phyloP scores from a whole-genome alignment of 2,888 invertebrate species.

The Heliconius ismenius region DNA sequence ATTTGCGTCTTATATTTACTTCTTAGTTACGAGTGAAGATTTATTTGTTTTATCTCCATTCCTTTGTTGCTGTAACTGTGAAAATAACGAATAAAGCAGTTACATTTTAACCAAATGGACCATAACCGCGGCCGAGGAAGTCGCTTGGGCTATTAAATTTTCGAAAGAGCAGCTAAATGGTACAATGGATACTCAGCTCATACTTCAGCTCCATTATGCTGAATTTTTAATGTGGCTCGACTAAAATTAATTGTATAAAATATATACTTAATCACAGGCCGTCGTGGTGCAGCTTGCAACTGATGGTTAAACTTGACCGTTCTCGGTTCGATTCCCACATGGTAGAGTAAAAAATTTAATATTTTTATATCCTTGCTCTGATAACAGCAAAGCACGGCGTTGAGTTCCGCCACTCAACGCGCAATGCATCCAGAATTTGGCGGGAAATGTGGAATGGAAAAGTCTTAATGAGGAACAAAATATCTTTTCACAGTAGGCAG shows the following conservation, averaged over 20 bases:
- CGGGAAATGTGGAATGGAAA: no score
- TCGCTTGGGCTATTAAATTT: constrained; percentile 53
- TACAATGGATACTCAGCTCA: constrained; percentile 29
- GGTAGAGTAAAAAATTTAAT: no score
- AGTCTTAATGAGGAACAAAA: no score
- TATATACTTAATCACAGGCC: background rate
- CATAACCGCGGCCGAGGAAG: constrained; percentile 59
- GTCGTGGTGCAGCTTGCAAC: no score
- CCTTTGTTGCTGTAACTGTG: constrained; percentile 64
- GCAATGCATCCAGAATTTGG: no score
- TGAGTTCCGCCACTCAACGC: no score
- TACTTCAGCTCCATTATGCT: constrained; percentile 32
- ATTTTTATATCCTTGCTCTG: no score
- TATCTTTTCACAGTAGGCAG: no score
- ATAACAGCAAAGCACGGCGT: no score
- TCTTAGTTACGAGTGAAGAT: constrained; percentile 57
- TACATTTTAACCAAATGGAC: constrained; percentile 67
- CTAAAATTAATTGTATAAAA: constrained; percentile 10
- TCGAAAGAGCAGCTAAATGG: constrained; percentile 45
- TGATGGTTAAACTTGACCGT: no score
- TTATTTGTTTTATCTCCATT: constrained; percentile 70
- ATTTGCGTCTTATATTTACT: constrained; percentile 56
- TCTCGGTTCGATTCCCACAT: no score
- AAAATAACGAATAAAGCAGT: constrained; percentile 65
- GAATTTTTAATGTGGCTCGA: constrained; percentile 20